A percentile compares a stretch with the other conserved stretches of the same genome.
These are phyloP conservation scores for Leptatherina wallacei DNA, from an alignment of 2,797 vertebrate species.

Conservation along the genomic window DNA sequence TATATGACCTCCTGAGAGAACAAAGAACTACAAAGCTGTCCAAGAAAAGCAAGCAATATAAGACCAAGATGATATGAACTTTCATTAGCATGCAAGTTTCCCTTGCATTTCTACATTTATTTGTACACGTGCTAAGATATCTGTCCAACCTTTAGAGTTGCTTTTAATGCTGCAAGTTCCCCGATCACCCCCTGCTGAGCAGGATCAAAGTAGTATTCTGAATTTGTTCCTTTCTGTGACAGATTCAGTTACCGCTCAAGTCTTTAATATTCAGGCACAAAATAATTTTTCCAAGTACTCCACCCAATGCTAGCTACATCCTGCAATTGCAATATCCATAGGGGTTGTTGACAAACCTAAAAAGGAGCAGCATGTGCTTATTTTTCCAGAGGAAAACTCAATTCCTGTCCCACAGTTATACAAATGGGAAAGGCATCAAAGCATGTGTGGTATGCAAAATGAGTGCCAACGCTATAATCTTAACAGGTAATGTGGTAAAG, in stretches of 20 bases:
- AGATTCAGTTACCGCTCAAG: conserved; percentile 23
- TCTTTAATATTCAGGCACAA: conserved; percentile 24
- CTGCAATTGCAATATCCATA: conserved; percentile 32
- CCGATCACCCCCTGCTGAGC: neutral
- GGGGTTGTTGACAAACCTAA: conserved; percentile 70
- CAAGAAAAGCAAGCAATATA: neutral
- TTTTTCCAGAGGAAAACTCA: conserved; percentile 65
- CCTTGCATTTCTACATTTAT: conserved; percentile 1
- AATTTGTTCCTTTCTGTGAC: conserved; percentile 1
- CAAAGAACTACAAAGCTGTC: neutral
- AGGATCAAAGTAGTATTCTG: conserved; percentile 10
- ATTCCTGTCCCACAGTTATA: conserved; percentile 64
- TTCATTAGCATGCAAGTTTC: neutral
- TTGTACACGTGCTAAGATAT: neutral
- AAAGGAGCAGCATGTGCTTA: conserved; percentile 55
- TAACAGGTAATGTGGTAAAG: conserved; percentile 42
- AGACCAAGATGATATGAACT: neutral
- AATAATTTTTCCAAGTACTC: conserved; percentile 14
- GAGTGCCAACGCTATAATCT: conserved; percentile 33
- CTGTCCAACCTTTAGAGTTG: neutral
- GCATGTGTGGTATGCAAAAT: conserved; percentile 55
- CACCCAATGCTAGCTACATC: conserved; percentile 19
- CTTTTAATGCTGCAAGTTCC: conserved; percentile 2
- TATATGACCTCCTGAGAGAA: neutral
- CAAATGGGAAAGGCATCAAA: conserved; percentile 61